A percentile compares a stretch with the other conserved stretches of the same genome.
These are phyloP conservation scores for Ctenosaura bakeri DNA, from an alignment of 2,797 vertebrate species.

Conservation along the genomic window DNA sequence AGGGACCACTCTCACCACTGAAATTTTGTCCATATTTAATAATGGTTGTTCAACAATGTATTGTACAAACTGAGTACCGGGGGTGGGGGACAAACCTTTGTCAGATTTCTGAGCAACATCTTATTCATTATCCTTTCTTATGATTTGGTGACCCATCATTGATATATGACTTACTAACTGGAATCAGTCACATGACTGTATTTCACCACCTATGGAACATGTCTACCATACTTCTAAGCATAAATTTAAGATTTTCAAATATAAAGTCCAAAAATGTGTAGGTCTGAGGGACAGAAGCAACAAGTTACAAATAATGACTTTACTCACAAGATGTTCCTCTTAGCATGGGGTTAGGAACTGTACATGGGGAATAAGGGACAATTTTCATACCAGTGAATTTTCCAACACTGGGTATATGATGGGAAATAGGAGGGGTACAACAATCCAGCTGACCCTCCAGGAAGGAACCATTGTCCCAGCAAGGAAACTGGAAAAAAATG, in stretches of 20 bases:
- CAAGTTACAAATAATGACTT: not conserved
- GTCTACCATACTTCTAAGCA: not conserved
- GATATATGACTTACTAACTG: not conserved
- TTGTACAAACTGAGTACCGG: not conserved
- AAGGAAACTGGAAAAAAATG: too few relatives aligned
- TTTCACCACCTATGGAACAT: not conserved
- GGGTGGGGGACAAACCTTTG: not conserved
- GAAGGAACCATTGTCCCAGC: too few relatives aligned
- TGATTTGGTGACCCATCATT: not conserved
- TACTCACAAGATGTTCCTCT: not conserved
- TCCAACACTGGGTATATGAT: too few relatives aligned
- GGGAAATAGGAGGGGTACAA: too few relatives aligned
- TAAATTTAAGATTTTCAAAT: not conserved
- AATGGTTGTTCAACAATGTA: not conserved
- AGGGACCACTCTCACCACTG: constrained; percentile 52
- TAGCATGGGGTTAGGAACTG: too few relatives aligned
- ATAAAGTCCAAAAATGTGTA: not conserved
- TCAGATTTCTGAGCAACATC: not conserved
- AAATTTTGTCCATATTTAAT: constrained; percentile 2
- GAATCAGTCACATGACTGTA: not conserved
- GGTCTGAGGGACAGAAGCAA: not conserved
- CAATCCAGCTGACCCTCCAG: too few relatives aligned
- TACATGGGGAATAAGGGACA: too few relatives aligned
- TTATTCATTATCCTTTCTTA: not conserved
- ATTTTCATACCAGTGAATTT: too few relatives aligned